A percentile compares a stretch with the other conserved stretches of the same genome.
Conservation (phyloP, 2,797 vertebrate genomes). For the Taenioides sp. region DNA sequence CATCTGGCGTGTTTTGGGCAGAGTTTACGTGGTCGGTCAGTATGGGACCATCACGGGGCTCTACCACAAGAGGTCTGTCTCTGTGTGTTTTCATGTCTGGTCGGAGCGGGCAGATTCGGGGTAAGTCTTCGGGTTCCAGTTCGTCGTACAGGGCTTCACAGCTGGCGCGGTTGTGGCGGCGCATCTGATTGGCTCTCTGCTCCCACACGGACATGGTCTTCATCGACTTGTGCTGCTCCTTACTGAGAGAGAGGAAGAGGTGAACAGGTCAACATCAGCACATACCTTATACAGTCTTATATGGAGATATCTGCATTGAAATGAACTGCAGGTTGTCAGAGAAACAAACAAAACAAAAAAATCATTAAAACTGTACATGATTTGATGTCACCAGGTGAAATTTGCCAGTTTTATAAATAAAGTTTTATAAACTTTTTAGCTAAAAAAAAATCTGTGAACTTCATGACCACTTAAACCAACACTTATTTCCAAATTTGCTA, state of each 20-base stretch:
- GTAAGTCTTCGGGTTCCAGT: constrained; percentile 85
- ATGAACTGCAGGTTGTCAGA: too few species aligned
- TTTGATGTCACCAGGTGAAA: neutral
- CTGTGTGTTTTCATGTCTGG: constrained; percentile 94
- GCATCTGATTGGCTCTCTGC: constrained; percentile 89
- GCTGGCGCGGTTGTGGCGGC: constrained; percentile 88
- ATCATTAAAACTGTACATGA: neutral
- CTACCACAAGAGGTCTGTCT: constrained; percentile 90
- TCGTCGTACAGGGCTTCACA: constrained; percentile 90
- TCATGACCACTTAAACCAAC: too few species aligned
- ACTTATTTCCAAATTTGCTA: too few species aligned
- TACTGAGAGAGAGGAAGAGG: constrained; percentile 68
- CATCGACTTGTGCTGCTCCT: constrained; percentile 87
- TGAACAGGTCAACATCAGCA: constrained; percentile 14
- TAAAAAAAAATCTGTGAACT: too few species aligned
- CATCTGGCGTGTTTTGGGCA: constrained; percentile 56
- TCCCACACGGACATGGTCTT: constrained; percentile 95
- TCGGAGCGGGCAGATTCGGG: constrained; percentile 81
- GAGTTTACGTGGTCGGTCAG: constrained; percentile 62
- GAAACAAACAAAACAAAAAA: neutral
- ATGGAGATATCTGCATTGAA: too few species aligned
- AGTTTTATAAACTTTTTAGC: neutral
- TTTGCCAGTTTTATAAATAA: neutral
- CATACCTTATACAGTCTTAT: too few species aligned
- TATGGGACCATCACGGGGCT: constrained; percentile 67